Base-by-base conservation (phyloP, 1,140 invertebrate genomes). In the Drosophila varians region DNA sequence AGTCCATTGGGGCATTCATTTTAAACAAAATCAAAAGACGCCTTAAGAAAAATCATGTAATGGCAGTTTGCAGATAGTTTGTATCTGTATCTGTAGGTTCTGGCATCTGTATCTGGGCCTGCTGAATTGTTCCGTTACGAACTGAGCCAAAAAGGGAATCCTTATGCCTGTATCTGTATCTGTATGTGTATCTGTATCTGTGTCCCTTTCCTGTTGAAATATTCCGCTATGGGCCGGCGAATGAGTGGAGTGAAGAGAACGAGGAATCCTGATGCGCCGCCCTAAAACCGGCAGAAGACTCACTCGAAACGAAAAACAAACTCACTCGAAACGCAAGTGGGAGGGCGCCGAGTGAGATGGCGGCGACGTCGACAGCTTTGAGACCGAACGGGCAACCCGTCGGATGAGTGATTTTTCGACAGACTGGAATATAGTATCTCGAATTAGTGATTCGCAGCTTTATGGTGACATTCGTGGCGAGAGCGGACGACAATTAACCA, bases 401-500 rank as follows among this genome's bases (percentile, higher is more conserved):
- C 70, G 34, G 34, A 74, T 36, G 70, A 70, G 58, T 55, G 71
- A n/a, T 71, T 79, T 79, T 80, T 38, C 4, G 43, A 12, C 16
- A 7, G 38, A 16, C 14, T 5, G 5, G 38, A 12, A 25, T 45
- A 21, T 51, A 19, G 43, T 28, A 48, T 56, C 48, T 61, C 68
- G 61, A 65, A 71, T 86, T 76, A 86, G 72, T 21, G 21, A 21
- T 80, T 76, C 61, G 62, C 80, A 86, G 83, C 77, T 86, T 86
- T 84, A 74, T 69, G 74, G 28, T 80, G 77, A 80, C 82, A 86
- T 65, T 84, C 77, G 72, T 75, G 76, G 71, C 61, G 80, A 75
- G 66, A 78, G 66, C 82, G 79, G 79, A 83, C 57, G 23, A 83
- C 64, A 60, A 52, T 52, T 34, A 49, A 55, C 36, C 60, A 43